Evolutionary conservation across 2,888 invertebrate species (phyloP).

Genomic region (Eledona agricola): DNA sequence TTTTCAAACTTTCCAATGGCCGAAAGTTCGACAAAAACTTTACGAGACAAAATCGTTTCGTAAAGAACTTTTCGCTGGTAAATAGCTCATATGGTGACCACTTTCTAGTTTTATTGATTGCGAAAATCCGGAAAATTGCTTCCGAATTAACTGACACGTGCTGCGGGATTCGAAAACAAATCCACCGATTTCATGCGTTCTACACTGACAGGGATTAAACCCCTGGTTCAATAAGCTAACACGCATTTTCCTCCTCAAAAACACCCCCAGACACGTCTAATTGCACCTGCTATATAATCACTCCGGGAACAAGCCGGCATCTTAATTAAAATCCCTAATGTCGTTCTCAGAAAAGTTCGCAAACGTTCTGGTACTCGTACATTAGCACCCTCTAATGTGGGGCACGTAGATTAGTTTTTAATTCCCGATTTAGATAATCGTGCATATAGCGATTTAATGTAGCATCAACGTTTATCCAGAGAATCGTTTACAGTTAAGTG

Average conservation of each 20-base stretch:
- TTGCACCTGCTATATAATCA: conserved; percentile 14
- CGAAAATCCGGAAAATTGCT: conserved; percentile 24
- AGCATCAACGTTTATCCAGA: conserved; percentile 18
- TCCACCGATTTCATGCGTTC: conserved; percentile 13
- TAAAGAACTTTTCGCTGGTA: conserved; percentile 25
- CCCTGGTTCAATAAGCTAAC: conserved; percentile 20
- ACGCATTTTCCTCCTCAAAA: conserved; percentile 17
- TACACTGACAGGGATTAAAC: conserved; percentile 14
- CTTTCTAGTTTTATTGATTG: conserved; percentile 25
- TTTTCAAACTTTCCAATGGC: conserved; percentile 32
- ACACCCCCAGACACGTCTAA: conserved; percentile 22
- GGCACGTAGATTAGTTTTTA: conserved; percentile 9
- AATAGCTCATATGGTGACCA: conserved; percentile 34
- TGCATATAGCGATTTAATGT: conserved; percentile 21
- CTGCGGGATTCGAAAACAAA: conserved; percentile 9
- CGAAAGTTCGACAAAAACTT: conserved; percentile 31
- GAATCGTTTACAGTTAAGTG: conserved; percentile 24
- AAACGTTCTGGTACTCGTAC: too few relatives aligned
- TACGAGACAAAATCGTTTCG: conserved; percentile 36
- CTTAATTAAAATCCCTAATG: background rate
- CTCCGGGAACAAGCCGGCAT: background rate
- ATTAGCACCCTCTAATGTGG: too few relatives aligned
- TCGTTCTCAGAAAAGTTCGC: background rate
- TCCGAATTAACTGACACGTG: conserved; percentile 21
- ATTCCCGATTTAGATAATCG: conserved; percentile 12